Conservation (phyloP, 2,888 invertebrate species). For the Nudaria mundana region DNA sequence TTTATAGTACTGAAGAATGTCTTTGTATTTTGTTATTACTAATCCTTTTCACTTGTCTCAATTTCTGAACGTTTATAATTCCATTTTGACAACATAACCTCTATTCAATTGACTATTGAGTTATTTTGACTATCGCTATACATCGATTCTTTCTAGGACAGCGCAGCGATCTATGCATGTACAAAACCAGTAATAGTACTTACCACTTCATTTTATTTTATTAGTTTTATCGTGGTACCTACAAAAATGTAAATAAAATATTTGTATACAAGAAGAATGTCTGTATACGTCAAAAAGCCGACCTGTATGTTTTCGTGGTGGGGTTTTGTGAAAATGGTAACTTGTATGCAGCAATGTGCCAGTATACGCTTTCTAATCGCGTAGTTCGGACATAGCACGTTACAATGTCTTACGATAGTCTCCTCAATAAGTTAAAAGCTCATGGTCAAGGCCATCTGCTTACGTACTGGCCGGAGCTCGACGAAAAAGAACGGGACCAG, state of each 20-base stretch:
- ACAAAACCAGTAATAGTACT: constrained; percentile 9
- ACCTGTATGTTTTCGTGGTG: constrained; percentile 69
- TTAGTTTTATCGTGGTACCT: constrained; percentile 10
- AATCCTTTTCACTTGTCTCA: no score
- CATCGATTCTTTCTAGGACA: background rate
- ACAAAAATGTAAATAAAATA: constrained; percentile 38
- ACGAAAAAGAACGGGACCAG: constrained; percentile 80
- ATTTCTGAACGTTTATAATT: background rate
- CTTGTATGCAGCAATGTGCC: constrained; percentile 45
- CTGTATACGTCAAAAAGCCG: constrained; percentile 39
- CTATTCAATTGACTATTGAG: no score
- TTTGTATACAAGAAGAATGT: constrained; percentile 39
- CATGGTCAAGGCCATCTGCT: constrained; percentile 91
- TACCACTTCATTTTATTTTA: no score
- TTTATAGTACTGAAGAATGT: no score
- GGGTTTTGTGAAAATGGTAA: constrained; percentile 65
- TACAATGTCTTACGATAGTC: constrained; percentile 77
- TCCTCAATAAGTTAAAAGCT: constrained; percentile 75
- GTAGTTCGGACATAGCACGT: constrained; percentile 23
- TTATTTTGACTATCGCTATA: no score
- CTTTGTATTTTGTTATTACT: no score
- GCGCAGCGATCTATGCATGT: rapidly evolving
- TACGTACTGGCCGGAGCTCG: constrained; percentile 89
- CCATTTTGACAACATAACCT: constrained; percentile 1
- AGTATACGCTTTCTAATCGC: constrained; percentile 77